Evolutionary conservation across 2,113 vertebrate species (phyloP).

Genomic region (Bos indicus): DNA sequence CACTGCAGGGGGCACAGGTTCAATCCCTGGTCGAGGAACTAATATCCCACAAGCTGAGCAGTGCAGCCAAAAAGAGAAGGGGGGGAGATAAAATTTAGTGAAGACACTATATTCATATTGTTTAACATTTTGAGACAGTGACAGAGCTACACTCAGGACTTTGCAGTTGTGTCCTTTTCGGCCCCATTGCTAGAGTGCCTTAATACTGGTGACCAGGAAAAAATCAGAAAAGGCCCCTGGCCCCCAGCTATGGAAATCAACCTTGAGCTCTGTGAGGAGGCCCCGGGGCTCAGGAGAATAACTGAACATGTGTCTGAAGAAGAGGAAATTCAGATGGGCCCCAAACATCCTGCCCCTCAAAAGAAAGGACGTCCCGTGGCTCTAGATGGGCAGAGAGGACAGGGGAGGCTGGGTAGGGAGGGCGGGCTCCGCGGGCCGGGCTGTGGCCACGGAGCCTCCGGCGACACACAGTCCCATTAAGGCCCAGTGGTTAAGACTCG

Average conservation of each 20-base stretch:
- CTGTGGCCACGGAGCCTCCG: not conserved
- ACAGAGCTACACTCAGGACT: not conserved
- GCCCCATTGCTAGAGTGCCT: not conserved
- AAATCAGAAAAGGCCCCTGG: not conserved
- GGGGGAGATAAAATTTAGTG: not conserved
- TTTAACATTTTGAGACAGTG: too few relatives aligned
- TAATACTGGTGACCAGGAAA: too few relatives aligned
- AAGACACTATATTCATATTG: not conserved
- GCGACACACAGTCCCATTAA: not conserved
- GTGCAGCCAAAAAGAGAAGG: not conserved
- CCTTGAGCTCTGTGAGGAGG: not conserved
- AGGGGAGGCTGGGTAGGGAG: not conserved
- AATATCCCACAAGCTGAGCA: not conserved
- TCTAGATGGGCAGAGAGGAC: not conserved
- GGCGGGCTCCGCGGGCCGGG: not conserved
- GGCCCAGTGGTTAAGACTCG: not conserved
- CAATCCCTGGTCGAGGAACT: not conserved
- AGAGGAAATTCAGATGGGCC: not conserved
- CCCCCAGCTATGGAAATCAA: not conserved
- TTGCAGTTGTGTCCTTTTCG: not conserved
- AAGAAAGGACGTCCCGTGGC: not conserved
- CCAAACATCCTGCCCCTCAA: not conserved
- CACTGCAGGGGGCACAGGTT: not conserved
- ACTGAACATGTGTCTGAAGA: not conserved
- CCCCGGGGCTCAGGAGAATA: not conserved